These are phyloP conservation scores for Knipowitschia caucasica DNA, from an alignment of 2,797 vertebrate species.

Conservation along the genomic window DNA sequence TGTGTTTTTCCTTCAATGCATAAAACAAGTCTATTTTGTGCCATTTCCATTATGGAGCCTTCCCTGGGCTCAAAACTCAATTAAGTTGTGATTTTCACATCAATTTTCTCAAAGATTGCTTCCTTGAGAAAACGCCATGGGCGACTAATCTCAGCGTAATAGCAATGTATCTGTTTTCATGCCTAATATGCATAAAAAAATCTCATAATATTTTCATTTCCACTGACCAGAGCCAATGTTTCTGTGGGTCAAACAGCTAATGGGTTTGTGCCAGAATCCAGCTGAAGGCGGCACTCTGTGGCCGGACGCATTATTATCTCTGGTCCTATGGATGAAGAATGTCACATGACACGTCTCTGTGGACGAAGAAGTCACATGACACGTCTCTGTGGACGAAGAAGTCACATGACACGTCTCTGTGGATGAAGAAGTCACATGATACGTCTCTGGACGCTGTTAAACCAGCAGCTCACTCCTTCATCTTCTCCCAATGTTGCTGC, in stretches of 20 bases:
- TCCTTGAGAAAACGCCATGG: constrained; percentile 56
- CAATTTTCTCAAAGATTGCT: constrained; percentile 60
- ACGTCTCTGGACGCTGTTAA: too few relatives aligned
- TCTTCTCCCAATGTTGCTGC: too few relatives aligned
- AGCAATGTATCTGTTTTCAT: constrained; percentile 53
- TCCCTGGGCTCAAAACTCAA: constrained; percentile 61
- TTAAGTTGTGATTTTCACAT: constrained; percentile 63
- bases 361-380: too few relatives aligned
- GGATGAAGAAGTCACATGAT: constrained; percentile 14
- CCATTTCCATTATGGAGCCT: constrained; percentile 35
- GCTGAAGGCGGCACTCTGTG: constrained; percentile 49
- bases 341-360: too few relatives aligned
- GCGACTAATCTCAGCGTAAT: constrained; percentile 58
- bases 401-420: constrained; percentile 22
- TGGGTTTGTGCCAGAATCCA: constrained; percentile 62
- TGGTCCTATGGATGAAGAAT: too few relatives aligned
- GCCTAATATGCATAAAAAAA: constrained; percentile 57
- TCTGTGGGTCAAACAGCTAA: constrained; percentile 68
- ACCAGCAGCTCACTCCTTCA: too few relatives aligned
- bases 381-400: too few relatives aligned
- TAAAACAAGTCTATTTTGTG: constrained; percentile 42
- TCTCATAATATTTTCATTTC: constrained; percentile 48
- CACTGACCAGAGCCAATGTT: constrained; percentile 50
- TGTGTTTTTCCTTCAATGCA: constrained; percentile 34
- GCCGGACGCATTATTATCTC: constrained; percentile 24